These are phyloP conservation scores for Bombus terrestris DNA, from an alignment of 1,140 invertebrate genomes.

Conservation along the genomic window DNA sequence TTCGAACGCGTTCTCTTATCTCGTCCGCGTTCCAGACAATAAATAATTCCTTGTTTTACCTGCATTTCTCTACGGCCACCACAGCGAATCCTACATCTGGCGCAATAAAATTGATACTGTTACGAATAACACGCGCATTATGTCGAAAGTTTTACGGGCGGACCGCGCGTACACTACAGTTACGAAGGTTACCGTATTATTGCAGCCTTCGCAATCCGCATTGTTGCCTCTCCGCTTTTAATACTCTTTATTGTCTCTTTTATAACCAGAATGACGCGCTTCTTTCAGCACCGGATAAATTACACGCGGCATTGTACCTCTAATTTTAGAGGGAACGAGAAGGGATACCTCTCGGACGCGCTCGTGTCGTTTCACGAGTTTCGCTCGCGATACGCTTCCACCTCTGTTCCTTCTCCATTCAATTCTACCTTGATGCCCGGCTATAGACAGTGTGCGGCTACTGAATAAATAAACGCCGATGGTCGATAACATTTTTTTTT, in stretches of 20 bases:
- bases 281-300: conserved; percentile 71
- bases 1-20: not conserved
- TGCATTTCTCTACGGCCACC: not conserved
- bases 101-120: conserved; percentile 70
- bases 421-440: conserved; percentile 13
- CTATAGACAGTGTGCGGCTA: conserved; percentile 3
- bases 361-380: conserved; percentile 29
- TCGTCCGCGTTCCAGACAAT: conserved; percentile 1
- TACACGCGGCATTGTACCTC: conserved; percentile 69
- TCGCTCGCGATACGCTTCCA: conserved; percentile 9
- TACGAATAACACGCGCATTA: conserved; percentile 69
- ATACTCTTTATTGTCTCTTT: conserved; percentile 73
- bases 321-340: conserved; percentile 64
- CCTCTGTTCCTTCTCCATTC: conserved; percentile 2
- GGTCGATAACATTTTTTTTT: conserved; percentile 42
- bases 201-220: conserved; percentile 72
- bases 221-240: conserved; percentile 71
- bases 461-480: conserved; percentile 35
- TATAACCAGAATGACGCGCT: conserved; percentile 71
- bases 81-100: conserved; percentile 62
- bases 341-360: conserved; percentile 40
- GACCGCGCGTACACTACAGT: conserved; percentile 44
- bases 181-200: conserved; percentile 73
- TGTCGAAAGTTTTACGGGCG: conserved; percentile 65
- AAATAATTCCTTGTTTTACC: not conserved